phyloP scores from a whole-genome alignment of 2,888 invertebrate species.

The Chloroclysta siterata region DNA sequence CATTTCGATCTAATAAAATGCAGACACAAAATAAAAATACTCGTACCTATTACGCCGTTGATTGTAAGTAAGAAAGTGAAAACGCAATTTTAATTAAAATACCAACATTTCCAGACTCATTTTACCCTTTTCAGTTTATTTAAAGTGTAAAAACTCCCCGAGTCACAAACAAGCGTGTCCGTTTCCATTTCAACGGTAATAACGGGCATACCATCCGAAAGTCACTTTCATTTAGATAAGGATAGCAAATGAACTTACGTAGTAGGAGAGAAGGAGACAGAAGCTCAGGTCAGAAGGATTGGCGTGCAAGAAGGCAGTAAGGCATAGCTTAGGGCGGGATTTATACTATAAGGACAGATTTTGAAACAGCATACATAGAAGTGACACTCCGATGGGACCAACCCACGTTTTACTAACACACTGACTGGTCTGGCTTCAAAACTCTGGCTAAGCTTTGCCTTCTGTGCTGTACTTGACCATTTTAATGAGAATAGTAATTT shows the following conservation, averaged over 20 bases:
- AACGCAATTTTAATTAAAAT: constrained; percentile 20
- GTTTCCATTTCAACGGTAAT: constrained; percentile 53
- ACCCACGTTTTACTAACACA: no score
- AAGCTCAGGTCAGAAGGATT: constrained; percentile 50
- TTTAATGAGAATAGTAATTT: no score
- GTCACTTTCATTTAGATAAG: constrained; percentile 44
- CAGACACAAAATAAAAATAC: not conserved
- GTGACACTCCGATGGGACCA: not conserved
- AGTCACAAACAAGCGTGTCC: constrained; percentile 52
- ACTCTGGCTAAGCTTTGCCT: no score
- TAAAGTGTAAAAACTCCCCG: constrained; percentile 34
- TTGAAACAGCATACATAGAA: constrained; percentile 18
- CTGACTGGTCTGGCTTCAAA: no score
- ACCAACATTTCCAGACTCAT: constrained; percentile 18
- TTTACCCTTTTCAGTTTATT: constrained; percentile 30
- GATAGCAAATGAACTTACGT: constrained; percentile 34
- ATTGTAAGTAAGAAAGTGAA: not conserved
- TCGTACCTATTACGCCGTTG: not conserved
- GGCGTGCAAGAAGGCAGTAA: constrained; percentile 53
- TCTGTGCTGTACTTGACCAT: no score
- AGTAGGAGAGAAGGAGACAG: constrained; percentile 35
- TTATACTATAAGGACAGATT: constrained; percentile 47
- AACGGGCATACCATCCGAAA: constrained; percentile 56
- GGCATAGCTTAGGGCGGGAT: constrained; percentile 44
- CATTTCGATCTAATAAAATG: not conserved